Conservation (phyloP, 2,888 invertebrate genomes). For the Archips crataeganus region DNA sequence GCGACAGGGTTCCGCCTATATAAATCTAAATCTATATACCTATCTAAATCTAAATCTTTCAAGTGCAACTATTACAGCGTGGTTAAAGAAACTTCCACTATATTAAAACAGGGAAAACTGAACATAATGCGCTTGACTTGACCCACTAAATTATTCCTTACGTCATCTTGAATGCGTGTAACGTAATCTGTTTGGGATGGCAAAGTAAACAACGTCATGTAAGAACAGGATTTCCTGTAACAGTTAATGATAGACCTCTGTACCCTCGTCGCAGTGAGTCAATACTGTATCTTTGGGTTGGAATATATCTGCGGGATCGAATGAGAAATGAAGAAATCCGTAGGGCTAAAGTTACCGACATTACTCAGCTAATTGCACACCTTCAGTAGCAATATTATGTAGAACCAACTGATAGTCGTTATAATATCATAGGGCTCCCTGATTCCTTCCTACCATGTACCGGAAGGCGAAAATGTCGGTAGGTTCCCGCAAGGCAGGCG, state of each 20-base stretch:
- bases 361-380: too few relatives aligned
- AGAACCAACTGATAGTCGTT: too few relatives aligned
- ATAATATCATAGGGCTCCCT: too few relatives aligned
- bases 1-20: too few relatives aligned
- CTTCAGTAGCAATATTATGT: too few relatives aligned
- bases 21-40: too few relatives aligned
- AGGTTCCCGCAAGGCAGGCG: too few relatives aligned
- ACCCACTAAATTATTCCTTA: constrained; percentile 11
- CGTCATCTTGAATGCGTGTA: constrained; percentile 22
- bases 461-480: too few relatives aligned
- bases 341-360: neutral
- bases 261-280: neutral
- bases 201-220: constrained; percentile 14
- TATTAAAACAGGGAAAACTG: neutral
- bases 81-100: neutral
- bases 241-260: neutral
- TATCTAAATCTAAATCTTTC: too few relatives aligned
- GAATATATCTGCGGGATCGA: too few relatives aligned
- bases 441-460: too few relatives aligned
- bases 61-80: neutral
- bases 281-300: neutral
- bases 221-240: constrained; percentile 10
- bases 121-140: constrained; percentile 1
- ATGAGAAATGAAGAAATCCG: too few relatives aligned
- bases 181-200: constrained; percentile 24